Conservation (phyloP, 1,140 invertebrate genomes). For the Drosophila pachea region DNA sequence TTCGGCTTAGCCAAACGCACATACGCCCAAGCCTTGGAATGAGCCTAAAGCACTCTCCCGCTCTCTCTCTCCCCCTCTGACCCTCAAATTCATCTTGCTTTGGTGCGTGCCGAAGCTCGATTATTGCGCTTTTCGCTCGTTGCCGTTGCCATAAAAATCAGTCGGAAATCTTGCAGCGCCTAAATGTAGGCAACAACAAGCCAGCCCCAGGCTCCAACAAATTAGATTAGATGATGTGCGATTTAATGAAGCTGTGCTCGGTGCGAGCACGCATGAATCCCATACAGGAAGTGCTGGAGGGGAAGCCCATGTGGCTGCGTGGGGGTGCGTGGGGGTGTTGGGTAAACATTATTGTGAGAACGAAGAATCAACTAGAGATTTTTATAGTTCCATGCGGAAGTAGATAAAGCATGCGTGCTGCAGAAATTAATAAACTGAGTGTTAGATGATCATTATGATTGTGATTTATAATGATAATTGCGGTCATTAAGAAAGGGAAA, state of each 20-base stretch:
- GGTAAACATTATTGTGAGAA: not conserved
- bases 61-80: conserved; percentile 3
- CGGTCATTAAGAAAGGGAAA: too few relatives aligned
- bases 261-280: not conserved
- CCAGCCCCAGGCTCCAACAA: conserved; percentile 42
- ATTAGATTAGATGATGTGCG: conserved; percentile 74
- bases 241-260: conserved; percentile 63
- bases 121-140: conserved; percentile 63
- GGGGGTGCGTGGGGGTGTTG: not conserved
- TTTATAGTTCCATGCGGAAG: not conserved
- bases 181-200: conserved; percentile 57
- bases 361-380: not conserved
- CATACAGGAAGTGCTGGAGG: not conserved
- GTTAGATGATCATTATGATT: not conserved
- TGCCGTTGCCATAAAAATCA: conserved; percentile 69
- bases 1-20: conserved; percentile 52
- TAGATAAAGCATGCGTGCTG: not conserved
- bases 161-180: conserved; percentile 55
- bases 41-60: conserved; percentile 24
- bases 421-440: not conserved
- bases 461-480: not conserved
- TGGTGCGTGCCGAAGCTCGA: conserved; percentile 55
- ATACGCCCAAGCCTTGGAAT: conserved; percentile 5
- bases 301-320: not conserved
- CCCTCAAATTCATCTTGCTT: conserved; percentile 31